Evolutionary conservation across 2,888 invertebrate species (phyloP), one percentile per base, ranked within the genome.

Genomic region (Eupithecia abbreviata): DNA sequence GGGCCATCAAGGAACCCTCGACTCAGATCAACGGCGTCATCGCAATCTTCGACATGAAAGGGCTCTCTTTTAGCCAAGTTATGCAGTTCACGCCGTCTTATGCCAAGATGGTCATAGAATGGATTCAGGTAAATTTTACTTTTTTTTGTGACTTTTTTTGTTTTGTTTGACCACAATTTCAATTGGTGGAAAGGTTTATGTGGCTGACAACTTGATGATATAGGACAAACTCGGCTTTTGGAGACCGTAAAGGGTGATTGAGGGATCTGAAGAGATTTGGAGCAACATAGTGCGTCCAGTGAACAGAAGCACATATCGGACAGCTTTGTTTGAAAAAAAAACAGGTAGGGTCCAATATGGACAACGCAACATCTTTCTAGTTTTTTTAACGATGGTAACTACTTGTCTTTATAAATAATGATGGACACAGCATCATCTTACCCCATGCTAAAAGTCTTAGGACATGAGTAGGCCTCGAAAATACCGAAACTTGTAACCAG

Each of bases 41-140:
- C 75, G 96, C 97, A 30, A 96, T 98, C 65, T 91, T 98, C 72
- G 97, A 98, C 87, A 96, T 97, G 96, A 96, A 97, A 77, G 98
- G 97, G 0, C 91, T 98, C 7, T 95, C 97, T 0, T 92, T 98
- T 81, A 95, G 93, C 45, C 98, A 98, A 76, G 96, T 98, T 58
- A 95, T 96, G 91, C 97, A 98, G 85, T 97, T 98, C 87, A 97
- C 97, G 0, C 98, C 98, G 0, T 96, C 95, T n/a, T 96, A 97
- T 86, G 97, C 97, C 1, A 96, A 96, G 84, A 96, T 96, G 91
- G 90, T 97, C 41, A 91, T 97, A 9, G 97, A 97, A 49, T 97
- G 97, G 96, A 95, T 97, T 66, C 97, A 97, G 95, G 96, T 96
- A 73, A 80, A 4, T 66, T 73, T 65, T 30, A 65, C n/a, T 6